Evolutionary conservation across 2,113 vertebrate genomes (phyloP), one percentile per base, ranked within the genome.

Genomic region (Rhea pennata): DNA sequence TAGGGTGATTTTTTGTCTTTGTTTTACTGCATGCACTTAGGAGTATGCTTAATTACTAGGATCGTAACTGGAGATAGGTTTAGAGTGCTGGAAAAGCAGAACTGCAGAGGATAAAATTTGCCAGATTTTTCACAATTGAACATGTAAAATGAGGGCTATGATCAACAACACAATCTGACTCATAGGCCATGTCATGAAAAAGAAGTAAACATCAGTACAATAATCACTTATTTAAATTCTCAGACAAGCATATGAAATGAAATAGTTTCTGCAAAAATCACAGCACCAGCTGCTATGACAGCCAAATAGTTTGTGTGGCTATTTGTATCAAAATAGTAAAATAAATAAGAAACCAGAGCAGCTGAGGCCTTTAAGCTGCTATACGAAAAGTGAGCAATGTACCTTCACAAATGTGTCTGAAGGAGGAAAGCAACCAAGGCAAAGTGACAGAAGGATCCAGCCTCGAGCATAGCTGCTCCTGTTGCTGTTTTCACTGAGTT

Each of bases 391-490:
- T 76, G 26, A 54, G 87, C 12, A 62, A 3, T 10, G 40, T 75
- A 99, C 99, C 98, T 98, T 99, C 53, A 98, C 96, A 86, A 99
- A 98, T 6, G 77, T 97, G n/a, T 99, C 98, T 6, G 98, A 99
- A 15, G 99, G 99, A 50, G 99, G 98, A 95, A 99, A 99, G 92
- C 99, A 98, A 36, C 99, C 99, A 80, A 99, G 96, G 90, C 99
- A 99, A 74, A 99, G 98, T 7, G 99, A 99, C 48, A 99, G 97
- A 61, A 99, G 98, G 96, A 99, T 99, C 99, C 99, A 99, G 48
- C 99, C 99, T 33, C 99, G 98, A 74, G 98, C 98, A 81, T 97
- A 97, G 97, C 99, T 99, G 94, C 95, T 98, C 15, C 87, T 98
- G 84, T 98, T 99, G 86, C 88, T 97, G 97, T 99, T 99, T 42